Conservation (phyloP, 2,888 invertebrate species). For the Aporophyla nigra region DNA sequence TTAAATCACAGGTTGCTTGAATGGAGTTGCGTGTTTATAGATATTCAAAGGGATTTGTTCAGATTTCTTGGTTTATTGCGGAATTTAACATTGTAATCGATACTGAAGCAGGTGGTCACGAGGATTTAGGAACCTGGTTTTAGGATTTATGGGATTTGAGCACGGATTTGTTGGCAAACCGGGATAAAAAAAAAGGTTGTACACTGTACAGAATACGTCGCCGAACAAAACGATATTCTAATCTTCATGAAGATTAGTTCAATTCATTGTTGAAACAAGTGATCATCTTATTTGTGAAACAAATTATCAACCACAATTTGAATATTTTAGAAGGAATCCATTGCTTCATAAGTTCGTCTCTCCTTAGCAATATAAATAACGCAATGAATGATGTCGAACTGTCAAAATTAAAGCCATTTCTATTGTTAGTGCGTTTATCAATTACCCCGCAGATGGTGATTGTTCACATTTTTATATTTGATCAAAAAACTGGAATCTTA, state of each 20-base stretch:
- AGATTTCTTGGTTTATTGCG: constrained; percentile 46
- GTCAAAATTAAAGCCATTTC: too few relatives aligned
- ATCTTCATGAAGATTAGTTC: neutral
- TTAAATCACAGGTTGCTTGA: constrained; percentile 57
- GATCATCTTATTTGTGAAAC: too few relatives aligned
- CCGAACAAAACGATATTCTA: neutral
- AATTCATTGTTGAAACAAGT: neutral
- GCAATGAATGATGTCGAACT: too few relatives aligned
- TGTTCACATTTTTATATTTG: neutral
- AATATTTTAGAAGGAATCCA: too few relatives aligned
- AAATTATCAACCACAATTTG: too few relatives aligned
- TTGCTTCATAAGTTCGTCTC: too few relatives aligned
- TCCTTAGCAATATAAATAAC: too few relatives aligned
- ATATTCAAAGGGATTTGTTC: constrained; percentile 53
- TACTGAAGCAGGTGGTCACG: constrained; percentile 34
- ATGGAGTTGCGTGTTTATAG: constrained; percentile 51
- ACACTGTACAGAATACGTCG: neutral
- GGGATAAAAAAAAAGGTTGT: too few relatives aligned
- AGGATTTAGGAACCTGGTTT: constrained; percentile 12
- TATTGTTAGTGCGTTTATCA: too few relatives aligned
- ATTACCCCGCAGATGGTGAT: too few relatives aligned
- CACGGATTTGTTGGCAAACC: neutral
- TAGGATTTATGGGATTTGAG: constrained; percentile 2
- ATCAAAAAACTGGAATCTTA: neutral
- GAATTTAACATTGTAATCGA: constrained; percentile 33